phyloP scores from a whole-genome alignment of 2,888 invertebrate species.

The Pycnomerus fuliginosus region DNA sequence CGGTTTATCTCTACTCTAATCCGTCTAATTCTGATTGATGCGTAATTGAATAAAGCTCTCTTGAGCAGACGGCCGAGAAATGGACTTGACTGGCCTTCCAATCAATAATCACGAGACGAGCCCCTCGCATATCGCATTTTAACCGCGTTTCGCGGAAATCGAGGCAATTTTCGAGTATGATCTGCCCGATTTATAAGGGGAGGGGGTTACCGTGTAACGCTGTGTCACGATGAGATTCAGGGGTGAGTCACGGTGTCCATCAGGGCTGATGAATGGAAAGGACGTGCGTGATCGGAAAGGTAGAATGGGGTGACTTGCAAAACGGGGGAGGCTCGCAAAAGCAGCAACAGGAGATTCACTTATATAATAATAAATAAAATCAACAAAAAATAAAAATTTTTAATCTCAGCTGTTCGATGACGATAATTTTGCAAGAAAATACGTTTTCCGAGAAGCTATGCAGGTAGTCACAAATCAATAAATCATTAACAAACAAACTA shows the following conservation, averaged over 20 bases:
- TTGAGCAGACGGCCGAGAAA: slow-evolving; percentile 26
- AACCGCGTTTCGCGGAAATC: slow-evolving; percentile 12
- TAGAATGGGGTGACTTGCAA: slow-evolving; percentile 13
- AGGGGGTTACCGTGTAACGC: slow-evolving; percentile 15
- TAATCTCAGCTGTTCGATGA: no score
- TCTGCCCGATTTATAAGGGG: slow-evolving; percentile 1
- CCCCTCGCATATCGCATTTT: slow-evolving; percentile 10
- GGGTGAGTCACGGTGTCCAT: slow-evolving; percentile 13
- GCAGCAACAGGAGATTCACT: no score
- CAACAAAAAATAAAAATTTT: no score
- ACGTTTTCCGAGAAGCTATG: no score
- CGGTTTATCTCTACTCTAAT: slow-evolving; percentile 46
- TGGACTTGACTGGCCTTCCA: slow-evolving; percentile 11
- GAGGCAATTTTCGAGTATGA: slow-evolving; percentile 6
- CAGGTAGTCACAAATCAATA: no score
- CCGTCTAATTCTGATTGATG: slow-evolving; percentile 50
- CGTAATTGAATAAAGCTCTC: slow-evolving; percentile 48
- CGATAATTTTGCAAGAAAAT: no score
- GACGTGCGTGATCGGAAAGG: slow-evolving; percentile 14
- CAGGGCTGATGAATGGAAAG: slow-evolving; percentile 12
- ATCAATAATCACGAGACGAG: slow-evolving; percentile 19
- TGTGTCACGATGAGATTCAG: slow-evolving; percentile 4
- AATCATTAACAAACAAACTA: no score
- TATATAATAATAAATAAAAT: no score
- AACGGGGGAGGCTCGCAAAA: no score